phyloP scores from a whole-genome alignment of 2,113 vertebrate genomes.

The Notothenia rossii region DNA sequence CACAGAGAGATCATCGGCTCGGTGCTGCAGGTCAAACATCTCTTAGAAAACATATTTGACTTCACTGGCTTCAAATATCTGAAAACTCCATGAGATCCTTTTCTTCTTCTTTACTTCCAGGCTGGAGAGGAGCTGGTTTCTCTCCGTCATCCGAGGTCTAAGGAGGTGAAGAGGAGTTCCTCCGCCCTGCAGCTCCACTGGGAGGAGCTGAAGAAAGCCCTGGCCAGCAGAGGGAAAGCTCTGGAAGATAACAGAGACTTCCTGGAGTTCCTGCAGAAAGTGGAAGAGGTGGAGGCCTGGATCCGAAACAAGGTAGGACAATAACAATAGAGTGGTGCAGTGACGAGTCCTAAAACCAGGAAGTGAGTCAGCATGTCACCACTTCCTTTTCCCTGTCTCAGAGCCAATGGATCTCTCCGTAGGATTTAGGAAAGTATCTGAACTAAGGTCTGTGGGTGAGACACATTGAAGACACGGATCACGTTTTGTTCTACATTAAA shows the following conservation, averaged over 20 bases:
- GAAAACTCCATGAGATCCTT: not conserved
- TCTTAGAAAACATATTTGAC: not conserved
- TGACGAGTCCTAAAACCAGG: too few species aligned
- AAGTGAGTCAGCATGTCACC: too few species aligned
- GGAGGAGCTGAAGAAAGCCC: slow-evolving; percentile 85
- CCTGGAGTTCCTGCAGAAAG: slow-evolving; percentile 91
- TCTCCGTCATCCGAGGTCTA: slow-evolving; percentile 75
- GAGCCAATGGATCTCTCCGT: too few species aligned
- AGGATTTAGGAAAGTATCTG: too few species aligned
- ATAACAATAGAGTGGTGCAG: too few species aligned
- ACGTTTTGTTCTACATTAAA: too few species aligned
- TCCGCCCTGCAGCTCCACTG: slow-evolving; percentile 82
- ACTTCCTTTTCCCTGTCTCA: too few species aligned
- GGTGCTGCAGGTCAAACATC: slow-evolving; percentile 81
- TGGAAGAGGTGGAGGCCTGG: slow-evolving; percentile 91
- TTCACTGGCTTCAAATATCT: not conserved
- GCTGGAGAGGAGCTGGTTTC: slow-evolving; percentile 84
- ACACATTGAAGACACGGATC: too few species aligned
- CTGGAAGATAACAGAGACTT: slow-evolving; percentile 88
- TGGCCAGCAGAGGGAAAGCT: slow-evolving; percentile 83
- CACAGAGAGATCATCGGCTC: slow-evolving; percentile 84
- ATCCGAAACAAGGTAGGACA: slow-evolving; percentile 89
- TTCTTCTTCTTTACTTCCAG: slow-evolving; percentile 62
- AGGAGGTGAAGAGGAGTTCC: slow-evolving; percentile 77
- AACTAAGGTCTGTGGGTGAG: too few species aligned